Percentiles rank a stretch among this genome's conserved stretches.
Conservation (phyloP, 53 echinoderm and acorn worm species). For the Glandiceps talaboti region DNA sequence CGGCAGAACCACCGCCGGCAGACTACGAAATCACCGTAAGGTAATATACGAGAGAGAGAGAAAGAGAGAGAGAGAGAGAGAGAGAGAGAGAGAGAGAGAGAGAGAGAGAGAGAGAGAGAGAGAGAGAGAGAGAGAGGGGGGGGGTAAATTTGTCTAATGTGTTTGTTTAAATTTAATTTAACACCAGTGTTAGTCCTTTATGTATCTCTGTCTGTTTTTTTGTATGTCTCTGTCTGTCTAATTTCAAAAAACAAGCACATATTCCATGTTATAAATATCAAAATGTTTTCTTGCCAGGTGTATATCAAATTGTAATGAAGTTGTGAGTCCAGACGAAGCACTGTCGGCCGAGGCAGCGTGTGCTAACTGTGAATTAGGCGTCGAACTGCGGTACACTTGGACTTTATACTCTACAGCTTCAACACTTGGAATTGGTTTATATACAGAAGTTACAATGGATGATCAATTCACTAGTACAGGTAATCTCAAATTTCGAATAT, state of each 20-base stretch:
- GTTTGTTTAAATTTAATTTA: no score
- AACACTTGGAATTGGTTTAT: background rate
- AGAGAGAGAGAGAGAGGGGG: no score
- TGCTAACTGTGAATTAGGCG: background rate
- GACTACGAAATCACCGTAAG: background rate
- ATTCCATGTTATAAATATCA: no score
- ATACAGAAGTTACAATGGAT: background rate
- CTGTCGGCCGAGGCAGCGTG: background rate
- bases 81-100: no score
- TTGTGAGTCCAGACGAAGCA: background rate
- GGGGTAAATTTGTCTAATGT: no score
- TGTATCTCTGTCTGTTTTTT: no score
- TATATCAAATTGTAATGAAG: background rate
- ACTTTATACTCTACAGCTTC: background rate
- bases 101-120: no score
- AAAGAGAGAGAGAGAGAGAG: no score
- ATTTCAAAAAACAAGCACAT: no score
- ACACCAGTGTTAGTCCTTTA: no score
- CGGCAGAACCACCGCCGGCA: background rate
- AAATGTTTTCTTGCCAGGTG: background rate
- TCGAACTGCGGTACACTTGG: background rate
- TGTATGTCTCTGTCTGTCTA: no score
- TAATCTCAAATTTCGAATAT: no score
- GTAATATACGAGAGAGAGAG: background rate
- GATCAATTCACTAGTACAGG: background rate